Base-by-base conservation (phyloP, 2,113 vertebrate genomes). In the Pyrgilauda ruficollis region DNA sequence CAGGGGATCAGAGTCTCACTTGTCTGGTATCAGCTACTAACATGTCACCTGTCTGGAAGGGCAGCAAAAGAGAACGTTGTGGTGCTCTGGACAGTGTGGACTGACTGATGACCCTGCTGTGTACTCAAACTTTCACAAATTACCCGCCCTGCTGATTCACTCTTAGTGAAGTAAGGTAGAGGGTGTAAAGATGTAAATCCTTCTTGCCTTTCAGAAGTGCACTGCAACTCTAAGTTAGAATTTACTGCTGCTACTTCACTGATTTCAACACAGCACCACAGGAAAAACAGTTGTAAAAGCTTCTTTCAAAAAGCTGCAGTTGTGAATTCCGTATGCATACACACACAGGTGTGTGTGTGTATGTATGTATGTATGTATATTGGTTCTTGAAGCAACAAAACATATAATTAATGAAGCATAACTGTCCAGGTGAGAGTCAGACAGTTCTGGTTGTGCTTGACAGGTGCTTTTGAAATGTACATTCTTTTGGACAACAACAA, bases 341-440 rank as follows among this genome's bases (percentile, higher is more conserved):
- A 18, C 4, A 37, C 3, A 10, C 4, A 47, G 9, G 17, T 39
- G 8, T 16, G 9, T 13, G 2, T 37, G 6, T 68, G 2, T 35
- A 8, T 75, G 30, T 37, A 7, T 68, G 2, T 35, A 8, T 75
- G 30, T 63, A 14, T 44, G 2, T 47, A 35, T 56, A 44, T 35
- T 39, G 20, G 41, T 55, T 89, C 8, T 28, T 35, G 77, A 88
- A 94, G 49, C 68, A 89, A 50, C 47, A 87, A 82, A 94, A 41
- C 50, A 24, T 77, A 27, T 55, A 94, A 92, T 66, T 89, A n/a
- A 89, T 94, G 83, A 83, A 74, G 10, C 77, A 15, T 76, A 76
- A 84, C 52, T 72, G 49, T 75, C 53, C 74, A 85, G 41, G 53
- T 1, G 16, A 84, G 46, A 76, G n/a, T 20, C 26, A 79, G 56